A percentile compares a stretch with the other conserved stretches of the same genome.
Evolutionary conservation across 2,888 invertebrate genomes (phyloP).

Genomic region (Mythimna albipuncta): DNA sequence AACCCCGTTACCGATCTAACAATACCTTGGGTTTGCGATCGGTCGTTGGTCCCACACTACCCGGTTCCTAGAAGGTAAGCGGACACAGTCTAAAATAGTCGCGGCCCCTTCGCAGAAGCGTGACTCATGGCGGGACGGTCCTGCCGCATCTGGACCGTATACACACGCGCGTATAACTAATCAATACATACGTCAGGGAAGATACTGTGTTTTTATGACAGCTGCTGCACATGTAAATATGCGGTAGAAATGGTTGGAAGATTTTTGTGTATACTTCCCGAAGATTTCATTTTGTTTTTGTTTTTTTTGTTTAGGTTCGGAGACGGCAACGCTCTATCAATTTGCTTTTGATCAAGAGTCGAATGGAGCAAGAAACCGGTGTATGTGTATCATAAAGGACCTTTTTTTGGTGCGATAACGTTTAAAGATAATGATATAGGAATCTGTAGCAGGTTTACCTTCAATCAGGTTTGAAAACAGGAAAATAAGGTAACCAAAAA

Average conservation of each 20-base stretch:
- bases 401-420: neutral
- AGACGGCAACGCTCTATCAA: constrained; percentile 11
- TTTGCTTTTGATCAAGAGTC: constrained; percentile 5
- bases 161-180: constrained; percentile 67
- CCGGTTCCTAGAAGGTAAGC: constrained; percentile 90
- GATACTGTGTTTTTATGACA: constrained; percentile 55
- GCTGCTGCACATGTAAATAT: constrained; percentile 32
- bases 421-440: neutral
- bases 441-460: neutral
- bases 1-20: constrained; percentile 88
- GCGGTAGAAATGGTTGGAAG: constrained; percentile 13
- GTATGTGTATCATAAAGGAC: neutral
- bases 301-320: constrained; percentile 7
- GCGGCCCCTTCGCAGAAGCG: constrained; percentile 87
- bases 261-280: constrained; percentile 4
- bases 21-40: constrained; percentile 86
- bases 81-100: constrained; percentile 90
- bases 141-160: constrained; percentile 85
- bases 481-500: constrained; percentile 22
- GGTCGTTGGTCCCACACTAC: constrained; percentile 88
- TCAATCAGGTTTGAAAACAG: constrained; percentile 2
- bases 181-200: constrained; percentile 58
- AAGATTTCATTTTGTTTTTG: neutral
- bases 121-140: constrained; percentile 87
- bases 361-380: neutral